Evolutionary conservation across 2,888 invertebrate species (phyloP), one percentile per base, ranked within the genome.

Genomic region (Sicus ferrugineus): DNA sequence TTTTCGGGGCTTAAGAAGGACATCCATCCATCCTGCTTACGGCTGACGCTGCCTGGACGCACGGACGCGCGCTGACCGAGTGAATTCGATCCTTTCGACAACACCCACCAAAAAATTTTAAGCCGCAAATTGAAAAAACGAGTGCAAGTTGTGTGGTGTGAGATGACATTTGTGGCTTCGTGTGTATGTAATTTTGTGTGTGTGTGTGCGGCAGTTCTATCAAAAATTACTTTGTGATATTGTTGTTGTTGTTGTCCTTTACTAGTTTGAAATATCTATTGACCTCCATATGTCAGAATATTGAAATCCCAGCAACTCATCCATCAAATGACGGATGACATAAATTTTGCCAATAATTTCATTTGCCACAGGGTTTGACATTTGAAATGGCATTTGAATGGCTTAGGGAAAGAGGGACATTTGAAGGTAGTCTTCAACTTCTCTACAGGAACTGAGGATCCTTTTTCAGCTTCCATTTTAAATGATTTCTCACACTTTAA

Each of bases 71-170:
- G 14, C 30, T 34, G 26, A 38, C n/a, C 34, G 26, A 42, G 9
- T 64, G 69, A 69, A 69, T 69, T 62, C 23, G 69, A 69, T 50
- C 58, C 67, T 50, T 42, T 64, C 14, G 14, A 34, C n/a, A 34
- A 34, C 68, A 62, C 68, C 68, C 63, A 34, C 50, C 26, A 16
- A 61, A 52, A 16, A 63, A 31, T 34, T 16, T 21, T 52, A 66
- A 54, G 54, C 54, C 38, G 46, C 34, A 42, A 23, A n/a, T 30
- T 48, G 31, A 14, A 19, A 58, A 28, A 19, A 16, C n/a, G 31
- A 19, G 6, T 4, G 9, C 19, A 52, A 46, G 46, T 46, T 7
- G 23, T 21, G 23, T 11, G 23, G 23, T 21, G 50, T n/a, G 11
- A 23, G 23, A 21, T 3, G 50, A 19, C 59, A 11, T 34, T 23